Evolutionary conservation across 1,140 invertebrate genomes (phyloP).

Genomic region (Sycobia sp.): DNA sequence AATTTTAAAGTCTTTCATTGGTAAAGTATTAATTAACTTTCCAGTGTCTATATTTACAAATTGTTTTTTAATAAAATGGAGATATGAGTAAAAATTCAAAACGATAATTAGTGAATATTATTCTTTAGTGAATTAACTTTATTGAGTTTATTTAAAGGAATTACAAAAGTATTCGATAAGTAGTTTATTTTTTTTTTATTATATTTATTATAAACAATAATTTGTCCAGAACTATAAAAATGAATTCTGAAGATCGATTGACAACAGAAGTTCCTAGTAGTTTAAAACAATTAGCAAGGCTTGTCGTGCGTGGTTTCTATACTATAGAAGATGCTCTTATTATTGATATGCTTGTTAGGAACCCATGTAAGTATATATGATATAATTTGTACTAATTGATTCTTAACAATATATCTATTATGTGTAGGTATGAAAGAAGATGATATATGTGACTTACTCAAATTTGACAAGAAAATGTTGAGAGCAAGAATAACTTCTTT

Average conservation of each 20-base stretch:
- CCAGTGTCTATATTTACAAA: too few species aligned
- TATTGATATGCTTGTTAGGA: slow-evolving; percentile 92
- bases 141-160: too few species aligned
- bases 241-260: slow-evolving; percentile 57
- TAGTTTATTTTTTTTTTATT: too few species aligned
- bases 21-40: too few species aligned
- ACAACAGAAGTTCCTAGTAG: slow-evolving; percentile 88
- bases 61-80: too few species aligned
- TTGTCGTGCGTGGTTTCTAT: slow-evolving; percentile 92
- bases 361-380: slow-evolving; percentile 74
- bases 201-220: too few species aligned
- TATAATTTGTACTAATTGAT: background rate
- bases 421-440: slow-evolving; percentile 90
- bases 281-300: slow-evolving; percentile 86
- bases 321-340: slow-evolving; percentile 91
- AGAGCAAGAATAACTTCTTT: slow-evolving; percentile 83
- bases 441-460: slow-evolving; percentile 90
- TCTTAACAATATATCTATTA: background rate
- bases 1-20: too few species aligned
- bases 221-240: too few species aligned
- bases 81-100: too few species aligned
- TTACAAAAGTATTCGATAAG: too few species aligned
- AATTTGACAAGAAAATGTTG: slow-evolving; percentile 94
- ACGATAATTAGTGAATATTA: too few species aligned
- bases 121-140: too few species aligned